These are phyloP conservation scores for Thalassarche chlororhynchos DNA, from an alignment of 2,113 vertebrate species.

Conservation along the genomic window DNA sequence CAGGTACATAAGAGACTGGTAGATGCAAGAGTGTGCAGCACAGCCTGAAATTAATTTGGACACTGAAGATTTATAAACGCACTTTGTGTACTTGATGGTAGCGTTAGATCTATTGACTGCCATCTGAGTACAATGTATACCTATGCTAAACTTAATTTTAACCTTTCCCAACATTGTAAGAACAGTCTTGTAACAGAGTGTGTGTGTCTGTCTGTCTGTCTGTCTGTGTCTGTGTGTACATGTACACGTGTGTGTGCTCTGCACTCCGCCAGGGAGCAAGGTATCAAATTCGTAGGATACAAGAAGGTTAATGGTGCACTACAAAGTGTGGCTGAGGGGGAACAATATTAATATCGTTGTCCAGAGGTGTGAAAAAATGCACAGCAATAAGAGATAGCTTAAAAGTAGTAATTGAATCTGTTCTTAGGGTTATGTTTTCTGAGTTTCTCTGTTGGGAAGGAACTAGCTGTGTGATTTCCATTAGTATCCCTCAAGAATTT, in stretches of 20 bases:
- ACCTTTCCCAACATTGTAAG: not conserved
- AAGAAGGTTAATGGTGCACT: constrained; percentile 3
- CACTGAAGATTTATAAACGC: not conserved
- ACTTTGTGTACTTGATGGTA: not conserved
- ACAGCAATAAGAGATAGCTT: not conserved
- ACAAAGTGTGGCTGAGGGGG: not conserved
- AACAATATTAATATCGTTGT: not conserved
- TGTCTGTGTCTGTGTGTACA: not conserved
- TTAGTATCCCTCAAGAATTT: not conserved
- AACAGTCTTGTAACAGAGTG: not conserved
- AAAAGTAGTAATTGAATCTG: not conserved
- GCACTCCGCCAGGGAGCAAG: not conserved
- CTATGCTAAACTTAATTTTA: constrained; percentile 34
- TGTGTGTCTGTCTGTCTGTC: not conserved
- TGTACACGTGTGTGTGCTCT: not conserved
- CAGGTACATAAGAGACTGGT: not conserved
- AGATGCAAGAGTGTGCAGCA: not conserved
- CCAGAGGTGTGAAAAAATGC: not conserved
- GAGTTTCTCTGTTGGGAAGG: not conserved
- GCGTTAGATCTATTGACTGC: not conserved
- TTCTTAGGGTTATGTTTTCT: not conserved
- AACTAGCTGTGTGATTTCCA: not conserved
- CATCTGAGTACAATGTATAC: not conserved
- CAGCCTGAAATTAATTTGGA: constrained; percentile 54
- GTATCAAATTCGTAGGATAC: not conserved